Evolutionary conservation across 1,140 invertebrate species (phyloP).

Genomic region (Euwallacea fornicatus): DNA sequence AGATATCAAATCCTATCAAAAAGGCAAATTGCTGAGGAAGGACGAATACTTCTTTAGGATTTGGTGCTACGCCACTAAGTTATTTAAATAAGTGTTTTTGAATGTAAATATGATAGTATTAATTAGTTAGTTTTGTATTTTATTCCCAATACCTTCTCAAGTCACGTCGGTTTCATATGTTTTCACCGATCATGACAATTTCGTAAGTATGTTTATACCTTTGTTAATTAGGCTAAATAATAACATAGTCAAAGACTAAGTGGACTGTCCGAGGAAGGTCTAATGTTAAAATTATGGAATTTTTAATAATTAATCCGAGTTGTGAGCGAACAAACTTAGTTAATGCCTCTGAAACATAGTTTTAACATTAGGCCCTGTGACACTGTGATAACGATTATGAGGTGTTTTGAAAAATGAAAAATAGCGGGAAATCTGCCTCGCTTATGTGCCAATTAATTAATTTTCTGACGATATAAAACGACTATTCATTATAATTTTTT

Average conservation of each 20-base stretch:
- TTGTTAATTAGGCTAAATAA: not conserved
- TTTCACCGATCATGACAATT: not conserved
- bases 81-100: conserved; percentile 67
- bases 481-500: not conserved
- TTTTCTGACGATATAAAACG: not conserved
- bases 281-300: conserved; percentile 21
- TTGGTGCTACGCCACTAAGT: conserved; percentile 81
- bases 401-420: not conserved
- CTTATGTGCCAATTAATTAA: conserved; percentile 12
- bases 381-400: conserved; percentile 32
- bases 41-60: conserved; percentile 95
- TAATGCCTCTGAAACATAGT: conserved; percentile 8
- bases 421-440: conserved; percentile 14
- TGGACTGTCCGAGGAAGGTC: not conserved
- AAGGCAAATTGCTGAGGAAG: conserved; percentile 74
- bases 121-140: no score
- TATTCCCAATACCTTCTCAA: no score
- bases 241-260: not conserved
- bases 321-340: conserved; percentile 30
- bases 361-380: conserved; percentile 23
- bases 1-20: conserved; percentile 85
- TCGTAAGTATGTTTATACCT: not conserved
- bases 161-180: no score
- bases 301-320: conserved; percentile 28
- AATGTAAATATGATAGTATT: no score